Percentiles rank a stretch among this genome's conserved stretches.
phyloP scores from a whole-genome alignment of 2,797 vertebrate species.

The Chlorospingus flavigularis region DNA sequence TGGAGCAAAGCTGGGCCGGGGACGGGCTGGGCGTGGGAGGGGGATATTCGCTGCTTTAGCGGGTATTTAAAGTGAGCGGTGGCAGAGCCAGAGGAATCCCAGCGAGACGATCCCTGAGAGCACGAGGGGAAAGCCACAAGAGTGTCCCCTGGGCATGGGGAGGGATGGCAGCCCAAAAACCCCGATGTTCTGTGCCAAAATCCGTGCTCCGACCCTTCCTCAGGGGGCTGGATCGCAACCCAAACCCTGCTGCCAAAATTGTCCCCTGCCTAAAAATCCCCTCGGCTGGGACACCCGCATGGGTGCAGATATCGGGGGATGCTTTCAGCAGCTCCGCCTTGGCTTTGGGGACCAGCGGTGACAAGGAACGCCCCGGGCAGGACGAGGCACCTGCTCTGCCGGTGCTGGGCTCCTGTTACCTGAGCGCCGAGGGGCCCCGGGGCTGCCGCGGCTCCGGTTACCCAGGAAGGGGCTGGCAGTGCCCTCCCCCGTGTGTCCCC shows the following conservation, averaged over 20 bases:
- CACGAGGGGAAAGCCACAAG: fast-evolving
- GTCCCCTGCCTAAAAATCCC: not conserved
- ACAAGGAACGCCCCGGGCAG: not conserved
- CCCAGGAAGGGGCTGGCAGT: not conserved
- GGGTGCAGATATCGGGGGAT: fast-evolving
- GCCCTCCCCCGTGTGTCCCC: not conserved
- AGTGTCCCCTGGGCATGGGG: fast-evolving
- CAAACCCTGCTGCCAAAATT: fast-evolving
- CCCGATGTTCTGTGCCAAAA: not conserved
- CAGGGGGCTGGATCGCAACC: fast-evolving
- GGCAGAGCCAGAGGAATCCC: not conserved
- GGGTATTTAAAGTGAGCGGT: not conserved
- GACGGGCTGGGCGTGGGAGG: conserved; percentile 75
- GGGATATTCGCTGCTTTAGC: conserved; percentile 1
- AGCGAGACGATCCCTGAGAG: not conserved
- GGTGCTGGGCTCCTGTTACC: not conserved
- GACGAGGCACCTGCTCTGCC: not conserved
- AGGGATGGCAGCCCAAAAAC: not conserved
- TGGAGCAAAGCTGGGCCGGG: conserved; percentile 74
- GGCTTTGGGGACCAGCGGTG: not conserved
- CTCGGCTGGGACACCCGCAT: fast-evolving
- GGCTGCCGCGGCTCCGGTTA: not conserved
- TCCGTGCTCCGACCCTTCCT: not conserved
- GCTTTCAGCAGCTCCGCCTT: not conserved
- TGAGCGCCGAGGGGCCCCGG: not conserved